Conservation (phyloP, 2,113 vertebrate species). For the Glaucomys volans region DNA sequence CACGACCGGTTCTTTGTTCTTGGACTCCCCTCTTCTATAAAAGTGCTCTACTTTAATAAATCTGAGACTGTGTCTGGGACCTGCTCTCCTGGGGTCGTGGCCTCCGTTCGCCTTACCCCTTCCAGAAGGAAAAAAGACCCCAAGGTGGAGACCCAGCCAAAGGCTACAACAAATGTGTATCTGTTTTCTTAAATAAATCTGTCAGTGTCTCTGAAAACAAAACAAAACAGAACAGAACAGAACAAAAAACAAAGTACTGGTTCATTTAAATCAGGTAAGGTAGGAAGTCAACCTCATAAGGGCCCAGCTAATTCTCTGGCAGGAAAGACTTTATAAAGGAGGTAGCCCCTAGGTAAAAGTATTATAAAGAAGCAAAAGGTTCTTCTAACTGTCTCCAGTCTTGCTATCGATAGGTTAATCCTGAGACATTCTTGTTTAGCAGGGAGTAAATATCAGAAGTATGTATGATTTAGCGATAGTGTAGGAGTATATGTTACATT, state of each 20-base stretch:
- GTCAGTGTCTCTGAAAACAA: too few relatives aligned
- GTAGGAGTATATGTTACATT: background rate
- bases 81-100: too few relatives aligned
- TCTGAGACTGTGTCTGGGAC: too few relatives aligned
- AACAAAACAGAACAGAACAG: too few relatives aligned
- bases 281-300: background rate
- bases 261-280: slow-evolving; percentile 15
- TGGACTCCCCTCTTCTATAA: too few relatives aligned
- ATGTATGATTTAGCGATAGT: background rate
- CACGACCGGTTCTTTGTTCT: too few relatives aligned
- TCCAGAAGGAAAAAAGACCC: too few relatives aligned
- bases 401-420: background rate
- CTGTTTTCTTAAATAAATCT: too few relatives aligned
- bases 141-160: too few relatives aligned
- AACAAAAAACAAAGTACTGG: background rate
- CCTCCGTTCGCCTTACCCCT: too few relatives aligned
- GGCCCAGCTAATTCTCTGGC: background rate
- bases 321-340: slow-evolving; percentile 20
- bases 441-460: slow-evolving; percentile 11
- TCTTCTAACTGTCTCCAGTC: background rate
- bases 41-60: too few relatives aligned
- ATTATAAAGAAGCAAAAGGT: background rate
- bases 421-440: slow-evolving; percentile 17
- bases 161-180: too few relatives aligned
- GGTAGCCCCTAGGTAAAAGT: background rate